A percentile compares a stretch with the other conserved stretches of the same genome.
Evolutionary conservation across 2,797 vertebrate species (phyloP).

Genomic region (Botia almorhae): DNA sequence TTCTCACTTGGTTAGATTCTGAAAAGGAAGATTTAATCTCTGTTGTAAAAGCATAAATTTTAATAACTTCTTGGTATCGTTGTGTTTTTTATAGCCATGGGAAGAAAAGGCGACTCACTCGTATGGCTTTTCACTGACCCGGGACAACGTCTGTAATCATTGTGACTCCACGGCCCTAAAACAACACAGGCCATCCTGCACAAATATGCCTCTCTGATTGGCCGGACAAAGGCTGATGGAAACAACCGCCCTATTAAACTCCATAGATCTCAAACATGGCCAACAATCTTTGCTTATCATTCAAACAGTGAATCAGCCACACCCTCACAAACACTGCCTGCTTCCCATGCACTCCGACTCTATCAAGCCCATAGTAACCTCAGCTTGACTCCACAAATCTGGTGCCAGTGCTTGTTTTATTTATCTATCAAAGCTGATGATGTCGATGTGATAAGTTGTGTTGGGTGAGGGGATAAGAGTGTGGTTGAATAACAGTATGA

Average conservation of each 20-base stretch:
- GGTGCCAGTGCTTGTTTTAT: not conserved
- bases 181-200: slow-evolving; percentile 71
- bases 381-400: slow-evolving; percentile 2
- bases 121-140: slow-evolving; percentile 68
- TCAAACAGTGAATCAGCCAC: slow-evolving; percentile 45
- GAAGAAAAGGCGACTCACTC: slow-evolving; percentile 61
- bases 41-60: slow-evolving; percentile 16
- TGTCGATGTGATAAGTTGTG: slow-evolving; percentile 15
- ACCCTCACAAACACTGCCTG: slow-evolving; percentile 56
- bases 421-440: slow-evolving; percentile 32
- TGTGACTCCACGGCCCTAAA: slow-evolving; percentile 63
- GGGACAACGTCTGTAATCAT: slow-evolving; percentile 66
- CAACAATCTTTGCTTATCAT: slow-evolving; percentile 62
- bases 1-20: not conserved
- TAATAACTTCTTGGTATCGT: slow-evolving; percentile 62
- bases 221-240: slow-evolving; percentile 61
- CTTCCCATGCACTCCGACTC: slow-evolving; percentile 20
- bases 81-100: slow-evolving; percentile 63
- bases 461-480: slow-evolving; percentile 20
- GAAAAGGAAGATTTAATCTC: not conserved
- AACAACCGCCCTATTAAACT: slow-evolving; percentile 67
- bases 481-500: slow-evolving; percentile 6
- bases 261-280: slow-evolving; percentile 65
- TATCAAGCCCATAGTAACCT: not conserved
- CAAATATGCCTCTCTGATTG: slow-evolving; percentile 65